A percentile compares a stretch with the other conserved stretches of the same genome.
phyloP scores from a whole-genome alignment of 1,140 invertebrate species.

The Matsumurasca onukii region DNA sequence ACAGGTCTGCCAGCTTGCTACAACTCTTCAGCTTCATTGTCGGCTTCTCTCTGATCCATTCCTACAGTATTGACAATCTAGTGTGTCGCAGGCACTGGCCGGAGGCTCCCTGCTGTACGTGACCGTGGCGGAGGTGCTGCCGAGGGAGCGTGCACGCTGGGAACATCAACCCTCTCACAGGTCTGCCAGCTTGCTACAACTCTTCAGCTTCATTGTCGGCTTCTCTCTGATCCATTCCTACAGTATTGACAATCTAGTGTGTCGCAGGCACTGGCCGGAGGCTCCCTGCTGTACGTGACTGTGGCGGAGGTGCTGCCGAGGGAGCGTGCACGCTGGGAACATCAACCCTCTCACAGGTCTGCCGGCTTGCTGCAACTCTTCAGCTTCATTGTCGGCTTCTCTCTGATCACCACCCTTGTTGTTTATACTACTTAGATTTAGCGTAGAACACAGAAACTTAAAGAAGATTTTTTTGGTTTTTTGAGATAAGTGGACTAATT shows the following conservation, averaged over 20 bases:
- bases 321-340: slow-evolving; percentile 58
- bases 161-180: slow-evolving; percentile 8
- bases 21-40: not conserved
- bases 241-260: no score
- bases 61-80: no score
- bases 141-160: not conserved
- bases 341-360: not conserved
- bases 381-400: not conserved
- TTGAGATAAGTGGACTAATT: no score
- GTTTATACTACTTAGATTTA: not conserved
- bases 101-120: not conserved
- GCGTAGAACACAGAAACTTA: no score
- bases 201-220: not conserved
- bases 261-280: slow-evolving; percentile 78
- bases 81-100: not conserved
- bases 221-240: not conserved
- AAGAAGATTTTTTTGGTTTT: no score
- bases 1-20: not conserved
- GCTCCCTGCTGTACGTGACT: slow-evolving; percentile 89
- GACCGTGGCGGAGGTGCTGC: not conserved
- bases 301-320: slow-evolving; percentile 88
- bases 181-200: slow-evolving; percentile 10
- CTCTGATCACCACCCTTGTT: not conserved
- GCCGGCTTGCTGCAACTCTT: not conserved
- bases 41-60: not conserved